These are phyloP conservation scores for Pangasianodon hypophthalmus DNA, from an alignment of 2,113 vertebrate species.

Conservation along the genomic window DNA sequence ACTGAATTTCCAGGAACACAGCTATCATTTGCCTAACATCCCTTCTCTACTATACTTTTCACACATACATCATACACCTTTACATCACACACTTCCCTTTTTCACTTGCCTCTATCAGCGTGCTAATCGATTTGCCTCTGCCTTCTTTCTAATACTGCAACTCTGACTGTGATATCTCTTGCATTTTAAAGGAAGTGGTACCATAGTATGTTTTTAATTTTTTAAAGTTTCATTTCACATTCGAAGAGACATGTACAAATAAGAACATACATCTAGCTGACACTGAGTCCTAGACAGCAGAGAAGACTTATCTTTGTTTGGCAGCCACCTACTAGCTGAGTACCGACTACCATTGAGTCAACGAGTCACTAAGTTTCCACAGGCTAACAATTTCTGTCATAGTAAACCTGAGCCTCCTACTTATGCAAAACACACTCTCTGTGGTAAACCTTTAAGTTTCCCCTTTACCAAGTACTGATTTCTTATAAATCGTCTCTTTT, in stretches of 20 bases:
- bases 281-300: constrained; percentile 49
- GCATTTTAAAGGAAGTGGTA: constrained; percentile 40
- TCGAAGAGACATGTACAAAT: not conserved
- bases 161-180: constrained; percentile 49
- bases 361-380: constrained; percentile 51
- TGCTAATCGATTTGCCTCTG: constrained; percentile 15
- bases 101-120: not conserved
- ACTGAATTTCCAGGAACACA: constrained; percentile 59
- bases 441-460: constrained; percentile 71
- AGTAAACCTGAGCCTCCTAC: constrained; percentile 56
- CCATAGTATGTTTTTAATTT: constrained; percentile 2
- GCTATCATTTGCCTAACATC: constrained; percentile 55
- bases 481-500: constrained; percentile 72
- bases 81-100: not conserved
- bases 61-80: not conserved
- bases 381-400: constrained; percentile 55
- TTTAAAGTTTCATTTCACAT: constrained; percentile 16
- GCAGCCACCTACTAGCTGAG: constrained; percentile 39
- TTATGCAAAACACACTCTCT: constrained; percentile 66
- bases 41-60: constrained; percentile 25
- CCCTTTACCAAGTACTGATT: constrained; percentile 68
- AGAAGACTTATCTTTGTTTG: constrained; percentile 44
- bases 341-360: constrained; percentile 30
- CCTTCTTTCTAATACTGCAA: constrained; percentile 40
- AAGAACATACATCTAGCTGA: no score